phyloP scores from a whole-genome alignment of 2,888 invertebrate species.

The Charanyca ferruginea region DNA sequence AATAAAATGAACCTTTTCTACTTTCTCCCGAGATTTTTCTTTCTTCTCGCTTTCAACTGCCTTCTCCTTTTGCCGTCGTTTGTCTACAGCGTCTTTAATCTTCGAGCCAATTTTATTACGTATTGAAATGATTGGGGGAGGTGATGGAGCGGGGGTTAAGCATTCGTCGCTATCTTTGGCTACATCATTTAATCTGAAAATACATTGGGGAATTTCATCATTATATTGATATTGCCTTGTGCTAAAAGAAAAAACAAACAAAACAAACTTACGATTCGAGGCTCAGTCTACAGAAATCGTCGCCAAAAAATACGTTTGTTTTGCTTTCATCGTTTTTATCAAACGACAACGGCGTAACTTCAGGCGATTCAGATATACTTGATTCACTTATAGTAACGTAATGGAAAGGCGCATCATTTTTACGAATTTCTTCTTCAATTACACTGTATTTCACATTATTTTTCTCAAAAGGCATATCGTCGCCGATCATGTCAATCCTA shows the following conservation, averaged over 20 bases:
- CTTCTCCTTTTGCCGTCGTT: slow-evolving; percentile 69
- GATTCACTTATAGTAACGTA: slow-evolving; percentile 72
- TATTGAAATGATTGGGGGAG: slow-evolving; percentile 74
- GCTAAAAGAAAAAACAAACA: slow-evolving; percentile 17
- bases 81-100: slow-evolving; percentile 75
- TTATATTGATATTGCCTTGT: slow-evolving; percentile 43
- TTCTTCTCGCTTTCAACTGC: slow-evolving; percentile 71
- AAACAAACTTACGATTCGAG: slow-evolving; percentile 83
- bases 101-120: slow-evolving; percentile 79
- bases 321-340: slow-evolving; percentile 65
- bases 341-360: slow-evolving; percentile 64
- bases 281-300: slow-evolving; percentile 73
- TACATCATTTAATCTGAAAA: slow-evolving; percentile 78
- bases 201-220: slow-evolving; percentile 46
- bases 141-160: slow-evolving; percentile 63
- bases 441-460: slow-evolving; percentile 60
- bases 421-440: slow-evolving; percentile 70
- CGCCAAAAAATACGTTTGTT: slow-evolving; percentile 69
- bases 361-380: slow-evolving; percentile 68
- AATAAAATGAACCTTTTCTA: slow-evolving; percentile 79
- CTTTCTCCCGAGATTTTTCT: slow-evolving; percentile 72
- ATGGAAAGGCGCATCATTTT: slow-evolving; percentile 68
- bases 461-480: slow-evolving; percentile 50
- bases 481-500: slow-evolving; percentile 59
- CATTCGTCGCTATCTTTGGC: slow-evolving; percentile 76